Conservation (phyloP, 2,113 vertebrate species). For the Callithrix jacchus region DNA sequence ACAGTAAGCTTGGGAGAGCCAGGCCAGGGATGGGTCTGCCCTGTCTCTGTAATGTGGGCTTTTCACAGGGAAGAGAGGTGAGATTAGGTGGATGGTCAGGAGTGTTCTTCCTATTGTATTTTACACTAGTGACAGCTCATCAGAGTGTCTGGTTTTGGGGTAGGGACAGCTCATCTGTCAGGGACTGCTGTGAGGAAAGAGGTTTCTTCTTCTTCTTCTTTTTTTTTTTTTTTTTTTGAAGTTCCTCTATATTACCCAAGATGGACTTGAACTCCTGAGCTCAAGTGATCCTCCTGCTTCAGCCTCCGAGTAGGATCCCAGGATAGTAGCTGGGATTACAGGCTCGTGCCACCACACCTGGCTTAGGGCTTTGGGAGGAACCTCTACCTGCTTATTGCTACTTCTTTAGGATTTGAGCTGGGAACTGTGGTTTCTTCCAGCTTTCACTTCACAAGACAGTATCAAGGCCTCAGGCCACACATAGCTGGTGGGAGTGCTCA, state of each 20-base stretch:
- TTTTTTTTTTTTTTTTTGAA: not conserved
- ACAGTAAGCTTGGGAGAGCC: not conserved
- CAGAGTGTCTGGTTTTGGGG: not conserved
- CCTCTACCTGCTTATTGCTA: not conserved
- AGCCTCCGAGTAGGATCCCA: not conserved
- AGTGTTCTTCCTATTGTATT: not conserved
- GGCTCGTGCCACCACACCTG: no score
- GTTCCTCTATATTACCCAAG: not conserved
- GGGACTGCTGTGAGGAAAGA: not conserved
- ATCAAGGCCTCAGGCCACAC: not conserved
- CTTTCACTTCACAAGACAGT: not conserved
- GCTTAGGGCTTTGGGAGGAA: not conserved
- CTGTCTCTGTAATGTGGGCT: not conserved
- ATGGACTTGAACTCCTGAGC: not conserved
- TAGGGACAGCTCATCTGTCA: not conserved
- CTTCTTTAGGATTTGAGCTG: not conserved
- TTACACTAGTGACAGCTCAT: not conserved
- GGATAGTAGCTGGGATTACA: not conserved
- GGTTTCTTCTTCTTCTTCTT: not conserved
- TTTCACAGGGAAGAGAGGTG: not conserved
- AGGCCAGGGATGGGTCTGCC: not conserved
- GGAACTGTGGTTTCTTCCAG: not conserved
- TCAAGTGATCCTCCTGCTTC: not conserved
- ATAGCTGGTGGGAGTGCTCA: not conserved
- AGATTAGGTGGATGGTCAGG: not conserved